These are phyloP conservation scores for Siniperca knerii DNA, from an alignment of 2,113 vertebrate genomes.

Conservation along the genomic window DNA sequence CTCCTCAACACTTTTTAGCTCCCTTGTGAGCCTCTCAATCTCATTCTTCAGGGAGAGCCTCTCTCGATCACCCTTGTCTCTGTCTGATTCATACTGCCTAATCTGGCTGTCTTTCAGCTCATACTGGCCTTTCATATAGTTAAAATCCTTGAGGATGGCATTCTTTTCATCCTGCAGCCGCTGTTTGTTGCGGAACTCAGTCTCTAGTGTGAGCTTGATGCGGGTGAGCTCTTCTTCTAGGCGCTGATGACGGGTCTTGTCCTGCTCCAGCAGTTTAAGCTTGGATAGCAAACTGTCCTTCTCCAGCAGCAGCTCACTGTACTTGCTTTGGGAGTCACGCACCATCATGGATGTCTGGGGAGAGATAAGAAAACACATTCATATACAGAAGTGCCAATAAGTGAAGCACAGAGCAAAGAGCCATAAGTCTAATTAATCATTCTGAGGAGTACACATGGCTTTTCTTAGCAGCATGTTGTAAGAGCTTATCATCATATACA, in stretches of 20 bases:
- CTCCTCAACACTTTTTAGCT: slow-evolving; percentile 91
- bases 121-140: slow-evolving; percentile 91
- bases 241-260: slow-evolving; percentile 88
- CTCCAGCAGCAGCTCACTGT: slow-evolving; percentile 89
- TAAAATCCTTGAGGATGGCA: slow-evolving; percentile 90
- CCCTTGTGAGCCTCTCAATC: slow-evolving; percentile 90
- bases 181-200: slow-evolving; percentile 91
- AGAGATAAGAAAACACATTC: slow-evolving; percentile 56
- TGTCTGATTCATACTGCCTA: slow-evolving; percentile 88
- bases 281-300: slow-evolving; percentile 91
- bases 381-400: slow-evolving; percentile 19
- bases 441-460: not conserved
- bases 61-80: slow-evolving; percentile 90
- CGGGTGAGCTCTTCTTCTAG: slow-evolving; percentile 93
- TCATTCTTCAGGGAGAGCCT: slow-evolving; percentile 87
- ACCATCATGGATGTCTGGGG: slow-evolving; percentile 91
- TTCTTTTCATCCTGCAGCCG: slow-evolving; percentile 93
- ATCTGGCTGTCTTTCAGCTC: slow-evolving; percentile 90
- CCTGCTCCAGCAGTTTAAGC: slow-evolving; percentile 93
- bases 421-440: not conserved
- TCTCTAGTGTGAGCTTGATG: slow-evolving; percentile 89
- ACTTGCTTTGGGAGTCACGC: slow-evolving; percentile 90
- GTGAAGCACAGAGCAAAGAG: slow-evolving; percentile 17
- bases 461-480: not conserved
- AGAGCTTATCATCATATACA: not conserved